These are phyloP conservation scores for Hystrix brachyura DNA, from an alignment of 2,113 vertebrate genomes.

Conservation along the genomic window DNA sequence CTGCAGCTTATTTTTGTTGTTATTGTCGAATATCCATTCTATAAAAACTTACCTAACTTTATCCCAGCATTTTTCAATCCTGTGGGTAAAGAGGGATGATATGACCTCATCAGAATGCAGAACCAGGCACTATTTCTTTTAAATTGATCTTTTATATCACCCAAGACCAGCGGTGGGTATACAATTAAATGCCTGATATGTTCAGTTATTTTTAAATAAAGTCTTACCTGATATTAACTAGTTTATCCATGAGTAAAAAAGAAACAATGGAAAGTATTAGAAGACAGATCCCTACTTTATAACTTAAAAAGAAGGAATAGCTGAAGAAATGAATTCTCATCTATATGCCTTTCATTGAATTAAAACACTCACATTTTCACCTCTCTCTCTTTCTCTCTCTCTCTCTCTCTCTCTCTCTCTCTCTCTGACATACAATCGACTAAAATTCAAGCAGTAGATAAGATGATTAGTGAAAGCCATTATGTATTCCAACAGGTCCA, in stretches of 20 bases:
- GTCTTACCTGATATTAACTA: not conserved
- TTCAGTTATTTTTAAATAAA: not conserved
- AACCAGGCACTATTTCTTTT: not conserved
- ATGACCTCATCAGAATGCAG: not conserved
- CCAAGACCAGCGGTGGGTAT: not conserved
- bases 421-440: not conserved
- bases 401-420: not conserved
- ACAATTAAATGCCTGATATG: not conserved
- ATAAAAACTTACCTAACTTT: not conserved
- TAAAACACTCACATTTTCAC: not conserved
- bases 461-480: not conserved
- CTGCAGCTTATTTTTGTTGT: not conserved
- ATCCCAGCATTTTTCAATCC: not conserved
- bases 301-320: not conserved
- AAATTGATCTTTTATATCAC: not conserved
- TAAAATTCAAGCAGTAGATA: not conserved
- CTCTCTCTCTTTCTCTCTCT: not conserved
- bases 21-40: not conserved
- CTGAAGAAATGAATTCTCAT: not conserved
- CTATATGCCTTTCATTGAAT: not conserved
- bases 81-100: not conserved
- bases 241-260: not conserved
- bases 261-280: not conserved
- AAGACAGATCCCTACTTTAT: not conserved
- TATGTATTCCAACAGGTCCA: not conserved